Evolutionary conservation across 2,888 invertebrate genomes (phyloP).

Genomic region (Aphodius granarius): DNA sequence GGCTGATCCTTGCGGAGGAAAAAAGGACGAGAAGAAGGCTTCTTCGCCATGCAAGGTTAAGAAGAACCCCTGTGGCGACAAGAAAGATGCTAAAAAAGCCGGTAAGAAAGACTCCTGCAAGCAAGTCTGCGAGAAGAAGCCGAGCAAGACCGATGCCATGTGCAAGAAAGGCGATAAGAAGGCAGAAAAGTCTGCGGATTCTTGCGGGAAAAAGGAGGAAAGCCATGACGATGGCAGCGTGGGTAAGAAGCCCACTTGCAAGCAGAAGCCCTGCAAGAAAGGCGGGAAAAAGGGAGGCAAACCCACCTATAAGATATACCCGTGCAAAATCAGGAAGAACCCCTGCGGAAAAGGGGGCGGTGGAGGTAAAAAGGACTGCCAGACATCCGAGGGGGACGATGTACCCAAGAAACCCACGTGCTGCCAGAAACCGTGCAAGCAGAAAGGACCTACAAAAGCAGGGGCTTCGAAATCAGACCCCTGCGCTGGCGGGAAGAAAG

Average conservation of each 20-base stretch:
- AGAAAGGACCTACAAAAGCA: too few relatives aligned
- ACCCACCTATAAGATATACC: conserved; percentile 6
- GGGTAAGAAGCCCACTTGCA: neutral
- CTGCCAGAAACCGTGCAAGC: neutral
- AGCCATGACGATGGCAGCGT: neutral
- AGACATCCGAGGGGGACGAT: neutral
- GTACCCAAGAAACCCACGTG: neutral
- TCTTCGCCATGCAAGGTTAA: conserved; percentile 1
- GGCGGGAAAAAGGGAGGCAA: neutral
- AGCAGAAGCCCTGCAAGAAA: neutral
- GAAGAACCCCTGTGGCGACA: neutral
- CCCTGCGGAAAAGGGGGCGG: neutral
- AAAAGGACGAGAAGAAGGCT: neutral
- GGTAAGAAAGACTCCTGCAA: conserved; percentile 6
- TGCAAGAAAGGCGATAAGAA: conserved; percentile 8
- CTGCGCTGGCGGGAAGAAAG: neutral
- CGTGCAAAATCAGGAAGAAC: conserved; percentile 22
- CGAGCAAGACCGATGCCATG: conserved; percentile 8
- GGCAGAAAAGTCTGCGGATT: neutral
- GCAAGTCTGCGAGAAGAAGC: neutral
- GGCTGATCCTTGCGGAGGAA: neutral
- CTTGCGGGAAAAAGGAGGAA: neutral
- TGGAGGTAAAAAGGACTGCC: neutral
- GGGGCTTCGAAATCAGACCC: neutral
- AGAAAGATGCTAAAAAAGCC: neutral